A percentile compares a stretch with the other conserved stretches of the same genome.
Conservation (phyloP, 2,113 vertebrate genomes). For the Sapayoa aenigma region DNA sequence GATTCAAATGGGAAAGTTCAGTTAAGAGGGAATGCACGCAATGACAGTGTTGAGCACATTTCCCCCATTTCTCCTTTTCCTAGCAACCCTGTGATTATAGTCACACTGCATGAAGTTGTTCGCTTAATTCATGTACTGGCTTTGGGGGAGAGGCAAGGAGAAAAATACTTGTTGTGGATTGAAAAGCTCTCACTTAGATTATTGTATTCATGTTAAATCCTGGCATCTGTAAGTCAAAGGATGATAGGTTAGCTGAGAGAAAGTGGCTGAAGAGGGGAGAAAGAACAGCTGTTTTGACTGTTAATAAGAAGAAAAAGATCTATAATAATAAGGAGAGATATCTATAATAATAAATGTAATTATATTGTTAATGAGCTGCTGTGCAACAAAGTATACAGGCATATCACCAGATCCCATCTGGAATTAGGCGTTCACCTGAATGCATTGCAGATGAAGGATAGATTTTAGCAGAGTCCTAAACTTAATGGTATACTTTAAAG, state of each 20-base stretch:
- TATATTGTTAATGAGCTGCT: background rate
- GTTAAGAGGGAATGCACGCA: background rate
- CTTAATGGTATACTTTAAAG: background rate
- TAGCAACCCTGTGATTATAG: background rate
- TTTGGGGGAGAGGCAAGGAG: background rate
- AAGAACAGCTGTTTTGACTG: background rate
- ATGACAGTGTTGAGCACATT: background rate
- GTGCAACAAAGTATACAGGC: background rate
- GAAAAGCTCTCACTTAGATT: background rate
- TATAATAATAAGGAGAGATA: background rate
- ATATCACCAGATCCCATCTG: background rate
- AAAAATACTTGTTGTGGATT: background rate
- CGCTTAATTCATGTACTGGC: background rate
- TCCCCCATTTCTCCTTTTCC: background rate
- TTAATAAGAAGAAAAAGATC: background rate
- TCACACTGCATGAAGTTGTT: background rate
- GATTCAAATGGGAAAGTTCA: background rate
- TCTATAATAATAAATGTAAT: background rate
- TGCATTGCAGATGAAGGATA: background rate
- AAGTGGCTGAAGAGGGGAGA: background rate
- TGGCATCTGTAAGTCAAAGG: background rate
- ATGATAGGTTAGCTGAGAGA: background rate
- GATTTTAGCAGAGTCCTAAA: background rate
- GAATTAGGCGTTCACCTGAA: background rate
- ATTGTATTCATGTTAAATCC: background rate